phyloP scores from a whole-genome alignment of 2,888 invertebrate genomes.

The Agriopis marginaria region DNA sequence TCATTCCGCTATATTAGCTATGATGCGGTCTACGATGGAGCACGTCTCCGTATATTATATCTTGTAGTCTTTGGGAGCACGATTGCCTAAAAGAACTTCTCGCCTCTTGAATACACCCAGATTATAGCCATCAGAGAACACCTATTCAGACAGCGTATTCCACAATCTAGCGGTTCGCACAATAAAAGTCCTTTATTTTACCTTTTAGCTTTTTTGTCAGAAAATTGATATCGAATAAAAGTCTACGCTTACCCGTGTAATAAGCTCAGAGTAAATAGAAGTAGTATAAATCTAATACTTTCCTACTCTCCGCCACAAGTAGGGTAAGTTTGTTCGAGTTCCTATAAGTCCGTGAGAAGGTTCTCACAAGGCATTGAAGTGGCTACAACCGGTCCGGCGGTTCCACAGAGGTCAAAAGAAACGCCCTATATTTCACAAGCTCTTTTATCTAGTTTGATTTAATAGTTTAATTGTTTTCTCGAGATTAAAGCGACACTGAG shows the following conservation, averaged over 20 bases:
- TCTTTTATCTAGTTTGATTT: conserved; percentile 19
- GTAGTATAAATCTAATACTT: neutral
- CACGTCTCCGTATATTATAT: no score
- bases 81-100: no score
- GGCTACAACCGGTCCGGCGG: conserved; percentile 50
- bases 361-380: conserved; percentile 69
- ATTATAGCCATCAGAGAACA: no score
- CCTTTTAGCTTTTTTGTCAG: neutral
- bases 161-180: no score
- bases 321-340: conserved; percentile 41
- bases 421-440: conserved; percentile 31
- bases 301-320: conserved; percentile 13
- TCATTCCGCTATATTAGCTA: no score
- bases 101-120: no score
- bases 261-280: no score
- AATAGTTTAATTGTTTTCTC: neutral
- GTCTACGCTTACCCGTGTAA: no score
- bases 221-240: neutral
- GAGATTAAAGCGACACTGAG: conserved; percentile 10
- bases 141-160: no score
- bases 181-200: neutral
- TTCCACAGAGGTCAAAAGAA: conserved; percentile 45
- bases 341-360: conserved; percentile 65
- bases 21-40: no score
- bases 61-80: no score